phyloP scores from a whole-genome alignment of 1,140 invertebrate species.

The Rhagoletis pomonella region DNA sequence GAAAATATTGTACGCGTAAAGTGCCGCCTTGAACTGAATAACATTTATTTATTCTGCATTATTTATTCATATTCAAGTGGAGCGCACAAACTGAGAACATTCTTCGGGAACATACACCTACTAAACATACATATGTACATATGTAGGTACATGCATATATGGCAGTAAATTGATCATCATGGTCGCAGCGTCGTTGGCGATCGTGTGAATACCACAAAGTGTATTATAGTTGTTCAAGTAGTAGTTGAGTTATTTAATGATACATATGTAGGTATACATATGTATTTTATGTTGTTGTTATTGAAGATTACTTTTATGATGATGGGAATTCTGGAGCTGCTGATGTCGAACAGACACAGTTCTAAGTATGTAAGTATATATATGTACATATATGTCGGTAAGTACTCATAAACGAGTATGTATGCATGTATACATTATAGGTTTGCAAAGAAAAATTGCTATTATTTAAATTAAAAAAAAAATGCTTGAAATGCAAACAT shows the following conservation, averaged over 20 bases:
- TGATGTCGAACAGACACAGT: too few species aligned
- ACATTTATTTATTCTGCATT: not conserved
- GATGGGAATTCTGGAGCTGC: too few species aligned
- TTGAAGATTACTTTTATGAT: too few species aligned
- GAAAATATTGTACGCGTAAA: not conserved
- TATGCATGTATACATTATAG: not conserved
- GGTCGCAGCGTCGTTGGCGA: not conserved
- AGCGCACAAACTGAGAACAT: not conserved
- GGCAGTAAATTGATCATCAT: too few species aligned
- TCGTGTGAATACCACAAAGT: constrained; percentile 33
- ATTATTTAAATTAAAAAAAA: constrained; percentile 30
- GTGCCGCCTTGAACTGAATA: constrained; percentile 33
- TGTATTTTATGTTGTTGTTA: too few species aligned
- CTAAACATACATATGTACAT: not conserved
- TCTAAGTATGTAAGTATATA: not conserved
- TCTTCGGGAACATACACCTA: not conserved
- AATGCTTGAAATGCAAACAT: not conserved
- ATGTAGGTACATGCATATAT: too few species aligned
- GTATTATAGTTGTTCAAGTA: not conserved
- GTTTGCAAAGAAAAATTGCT: not conserved
- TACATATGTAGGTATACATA: not conserved
- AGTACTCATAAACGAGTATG: not conserved
- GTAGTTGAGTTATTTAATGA: not conserved
- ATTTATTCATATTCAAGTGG: constrained; percentile 32
- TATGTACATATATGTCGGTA: not conserved